A percentile compares a stretch with the other conserved stretches of the same genome.
Conservation (phyloP, 2,113 vertebrate species). For the Numida meleagris region DNA sequence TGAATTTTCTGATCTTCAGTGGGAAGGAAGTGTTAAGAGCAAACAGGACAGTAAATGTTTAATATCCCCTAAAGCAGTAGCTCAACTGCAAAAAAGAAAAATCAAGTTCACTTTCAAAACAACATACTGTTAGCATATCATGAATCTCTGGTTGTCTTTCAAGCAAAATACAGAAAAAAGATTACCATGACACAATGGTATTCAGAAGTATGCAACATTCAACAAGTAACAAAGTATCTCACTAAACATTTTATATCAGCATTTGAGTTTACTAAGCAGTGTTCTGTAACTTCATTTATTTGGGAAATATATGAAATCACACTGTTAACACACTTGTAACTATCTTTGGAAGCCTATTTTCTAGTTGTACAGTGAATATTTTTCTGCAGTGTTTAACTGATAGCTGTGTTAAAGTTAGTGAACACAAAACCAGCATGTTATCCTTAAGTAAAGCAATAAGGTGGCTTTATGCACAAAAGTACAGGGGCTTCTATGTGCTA, state of each 20-base stretch:
- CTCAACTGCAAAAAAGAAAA: neutral
- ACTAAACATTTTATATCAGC: conserved; percentile 51
- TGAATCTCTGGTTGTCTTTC: conserved; percentile 46
- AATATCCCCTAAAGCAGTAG: conserved; percentile 53
- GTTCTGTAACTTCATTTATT: conserved; percentile 63
- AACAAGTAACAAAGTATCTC: conserved; percentile 46
- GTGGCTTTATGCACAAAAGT: conserved; percentile 78
- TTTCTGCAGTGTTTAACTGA: conserved; percentile 75
- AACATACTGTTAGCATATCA: conserved; percentile 34
- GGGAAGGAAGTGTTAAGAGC: conserved; percentile 52
- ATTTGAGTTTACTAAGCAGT: conserved; percentile 65
- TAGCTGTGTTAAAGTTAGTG: conserved; percentile 75
- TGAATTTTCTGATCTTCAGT: neutral
- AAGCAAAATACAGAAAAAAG: conserved; percentile 42
- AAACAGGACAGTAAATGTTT: conserved; percentile 41
- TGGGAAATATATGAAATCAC: conserved; percentile 67
- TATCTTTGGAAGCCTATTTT: conserved; percentile 75
- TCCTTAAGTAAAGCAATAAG: conserved; percentile 79
- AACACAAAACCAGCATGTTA: conserved; percentile 75
- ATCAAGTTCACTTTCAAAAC: conserved; percentile 21
- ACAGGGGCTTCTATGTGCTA: conserved; percentile 74
- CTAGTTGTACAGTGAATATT: conserved; percentile 70
- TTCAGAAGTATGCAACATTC: conserved; percentile 19
- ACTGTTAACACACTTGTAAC: conserved; percentile 70
- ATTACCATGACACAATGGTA: conserved; percentile 9